Base-by-base conservation (phyloP, 2,113 vertebrate species). In the Circaetus gallicus region DNA sequence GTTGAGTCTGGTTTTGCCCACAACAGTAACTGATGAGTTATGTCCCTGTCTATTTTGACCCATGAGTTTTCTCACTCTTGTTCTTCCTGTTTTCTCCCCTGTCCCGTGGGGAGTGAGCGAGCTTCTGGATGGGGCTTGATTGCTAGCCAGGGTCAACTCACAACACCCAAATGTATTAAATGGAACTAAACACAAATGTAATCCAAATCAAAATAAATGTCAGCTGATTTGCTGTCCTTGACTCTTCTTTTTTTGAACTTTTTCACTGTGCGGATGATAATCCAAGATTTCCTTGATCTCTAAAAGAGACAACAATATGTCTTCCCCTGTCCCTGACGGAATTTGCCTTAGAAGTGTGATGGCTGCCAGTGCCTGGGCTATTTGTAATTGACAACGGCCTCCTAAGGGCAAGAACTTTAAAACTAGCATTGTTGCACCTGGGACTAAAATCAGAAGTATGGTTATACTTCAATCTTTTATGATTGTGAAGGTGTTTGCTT, bases 101-200 rank as follows among this genome's bases (percentile, higher is more conserved):
- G 16, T 49, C 19, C 29, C 1, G 2, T 4, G 16, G 19, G 13
- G 14, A 82, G 7, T 6, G 19, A 66, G 11, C 1, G 1, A 74
- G 26, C 19, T 82, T 45, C 12, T 82, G 45, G 9, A 21, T 25
- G 10, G 17, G 24, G 11, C 11, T 69, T 61, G 10, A 26, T 80
- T 87, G 10, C 58, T 63, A 76, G 34, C 7, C 8, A 16, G 25
- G 26, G 22, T 28, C 73, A 55, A 3, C 11, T 45, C 32, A 34
- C 24, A 65, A 18, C 12, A 13, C 21, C 8, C 19, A 71, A 25
- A 52, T 0, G 1, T 4, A n/a, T n/a, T 71, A 70, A 66, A 45
- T n/a, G 3, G 49, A 62, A 17, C 10, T 66, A 67, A 86, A 38
- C 16, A 7, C 11, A 63, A 58, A 28, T 20, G 6, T 40, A 58